Conservation (phyloP, 92 coral and sea anemone genomes). For the Paragorgia papillata region DNA sequence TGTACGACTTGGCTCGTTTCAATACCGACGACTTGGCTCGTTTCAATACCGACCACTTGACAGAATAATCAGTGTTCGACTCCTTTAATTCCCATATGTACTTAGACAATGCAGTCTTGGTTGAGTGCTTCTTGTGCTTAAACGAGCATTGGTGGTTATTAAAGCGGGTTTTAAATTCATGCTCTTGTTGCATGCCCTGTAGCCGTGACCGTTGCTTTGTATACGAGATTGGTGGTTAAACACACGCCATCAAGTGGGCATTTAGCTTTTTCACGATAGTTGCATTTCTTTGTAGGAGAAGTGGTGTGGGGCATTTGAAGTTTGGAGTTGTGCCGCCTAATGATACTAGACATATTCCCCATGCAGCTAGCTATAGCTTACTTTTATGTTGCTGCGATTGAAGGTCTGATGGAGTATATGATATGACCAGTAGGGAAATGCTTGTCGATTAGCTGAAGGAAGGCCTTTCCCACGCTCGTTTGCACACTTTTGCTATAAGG, state of each 20-base stretch:
- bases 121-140: too few species aligned
- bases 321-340: slow-evolving; percentile 6
- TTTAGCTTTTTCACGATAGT: not conserved
- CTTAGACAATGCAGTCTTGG: too few species aligned
- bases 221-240: too few species aligned
- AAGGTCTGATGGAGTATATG: slow-evolving; percentile 35
- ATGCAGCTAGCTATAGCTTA: slow-evolving; percentile 43
- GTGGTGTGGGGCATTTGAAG: too few species aligned
- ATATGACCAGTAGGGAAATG: slow-evolving; percentile 36
- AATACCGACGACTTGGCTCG: too few species aligned
- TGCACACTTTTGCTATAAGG: slow-evolving; percentile 42
- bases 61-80: too few species aligned
- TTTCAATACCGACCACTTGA: too few species aligned
- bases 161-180: slow-evolving; percentile 14
- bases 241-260: slow-evolving; percentile 2
- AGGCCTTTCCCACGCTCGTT: slow-evolving; percentile 38
- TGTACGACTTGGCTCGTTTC: too few species aligned
- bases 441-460: slow-evolving; percentile 29
- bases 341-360: slow-evolving; percentile 20
- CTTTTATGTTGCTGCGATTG: slow-evolving; percentile 34
- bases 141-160: slow-evolving; percentile 14
- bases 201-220: not conserved
- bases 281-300: too few species aligned
- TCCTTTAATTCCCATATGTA: too few species aligned
- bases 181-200: slow-evolving; percentile 31